phyloP scores from a whole-genome alignment of 2,113 vertebrate genomes.

The Phrynosoma platyrhinos region DNA sequence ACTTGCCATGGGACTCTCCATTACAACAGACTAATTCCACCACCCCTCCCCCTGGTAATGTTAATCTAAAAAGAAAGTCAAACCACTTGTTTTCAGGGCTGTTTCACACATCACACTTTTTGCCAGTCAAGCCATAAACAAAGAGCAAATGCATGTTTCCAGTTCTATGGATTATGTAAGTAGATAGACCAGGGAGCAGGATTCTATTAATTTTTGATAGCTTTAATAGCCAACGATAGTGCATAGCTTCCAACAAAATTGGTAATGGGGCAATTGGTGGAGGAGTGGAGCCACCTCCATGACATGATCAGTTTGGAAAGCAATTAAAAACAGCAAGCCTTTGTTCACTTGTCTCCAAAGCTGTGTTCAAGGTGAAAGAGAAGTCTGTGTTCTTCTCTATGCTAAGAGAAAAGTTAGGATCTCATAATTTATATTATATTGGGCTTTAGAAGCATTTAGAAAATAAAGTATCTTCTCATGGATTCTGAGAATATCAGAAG shows the following conservation, averaged over 20 bases:
- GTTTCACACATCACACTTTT: not conserved
- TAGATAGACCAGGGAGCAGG: not conserved
- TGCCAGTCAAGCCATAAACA: not conserved
- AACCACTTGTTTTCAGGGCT: not conserved
- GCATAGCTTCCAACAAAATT: not conserved
- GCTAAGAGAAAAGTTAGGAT: not conserved
- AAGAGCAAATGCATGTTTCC: not conserved
- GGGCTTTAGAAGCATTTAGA: not conserved
- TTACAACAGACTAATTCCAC: too few species aligned
- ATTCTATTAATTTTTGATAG: not conserved
- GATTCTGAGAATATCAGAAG: not conserved
- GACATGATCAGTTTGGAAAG: not conserved
- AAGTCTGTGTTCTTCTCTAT: not conserved
- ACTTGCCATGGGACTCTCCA: too few species aligned
- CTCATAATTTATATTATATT: not conserved
- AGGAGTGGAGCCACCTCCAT: not conserved
- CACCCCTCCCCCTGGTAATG: too few species aligned
- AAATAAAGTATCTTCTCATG: not conserved
- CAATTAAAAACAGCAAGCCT: not conserved
- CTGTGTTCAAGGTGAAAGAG: not conserved
- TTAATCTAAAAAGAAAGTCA: not conserved
- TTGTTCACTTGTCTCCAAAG: not conserved
- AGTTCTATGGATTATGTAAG: not conserved
- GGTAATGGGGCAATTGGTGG: not conserved
- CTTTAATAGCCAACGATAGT: not conserved